Conservation (phyloP, 2,888 invertebrate genomes). For the Drosophila diplacantha region DNA sequence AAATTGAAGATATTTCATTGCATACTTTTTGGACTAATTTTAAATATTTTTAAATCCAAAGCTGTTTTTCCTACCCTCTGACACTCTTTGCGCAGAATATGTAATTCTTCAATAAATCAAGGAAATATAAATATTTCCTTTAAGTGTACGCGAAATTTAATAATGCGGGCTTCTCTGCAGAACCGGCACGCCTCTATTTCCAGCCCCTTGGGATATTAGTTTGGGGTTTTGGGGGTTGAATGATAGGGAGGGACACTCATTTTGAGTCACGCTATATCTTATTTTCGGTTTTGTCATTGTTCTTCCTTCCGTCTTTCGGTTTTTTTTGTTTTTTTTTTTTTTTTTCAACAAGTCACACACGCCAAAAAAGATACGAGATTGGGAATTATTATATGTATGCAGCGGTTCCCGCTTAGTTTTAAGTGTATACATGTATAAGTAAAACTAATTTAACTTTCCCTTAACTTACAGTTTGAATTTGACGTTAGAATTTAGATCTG, state of each 20-base stretch:
- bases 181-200: slow-evolving; percentile 51
- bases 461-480: neutral
- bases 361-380: neutral
- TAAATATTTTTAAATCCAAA: neutral
- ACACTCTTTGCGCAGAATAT: neutral
- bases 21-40: neutral
- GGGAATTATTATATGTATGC: neutral
- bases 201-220: slow-evolving; percentile 18
- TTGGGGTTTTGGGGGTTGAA: slow-evolving; percentile 15
- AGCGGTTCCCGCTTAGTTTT: neutral
- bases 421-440: neutral
- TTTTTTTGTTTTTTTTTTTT: too few species aligned
- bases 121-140: neutral
- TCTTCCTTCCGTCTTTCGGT: slow-evolving; percentile 24
- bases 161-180: slow-evolving; percentile 47
- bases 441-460: neutral
- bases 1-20: neutral
- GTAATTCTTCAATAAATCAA: neutral
- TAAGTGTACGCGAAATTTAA: slow-evolving; percentile 22
- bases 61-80: neutral
- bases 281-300: slow-evolving; percentile 23
- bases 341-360: slow-evolving; percentile 8
- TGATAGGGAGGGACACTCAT: slow-evolving; percentile 4
- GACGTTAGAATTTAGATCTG: neutral
- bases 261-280: slow-evolving; percentile 42